phyloP scores from a whole-genome alignment of 2,113 vertebrate species.

The Phocoena sinus region DNA sequence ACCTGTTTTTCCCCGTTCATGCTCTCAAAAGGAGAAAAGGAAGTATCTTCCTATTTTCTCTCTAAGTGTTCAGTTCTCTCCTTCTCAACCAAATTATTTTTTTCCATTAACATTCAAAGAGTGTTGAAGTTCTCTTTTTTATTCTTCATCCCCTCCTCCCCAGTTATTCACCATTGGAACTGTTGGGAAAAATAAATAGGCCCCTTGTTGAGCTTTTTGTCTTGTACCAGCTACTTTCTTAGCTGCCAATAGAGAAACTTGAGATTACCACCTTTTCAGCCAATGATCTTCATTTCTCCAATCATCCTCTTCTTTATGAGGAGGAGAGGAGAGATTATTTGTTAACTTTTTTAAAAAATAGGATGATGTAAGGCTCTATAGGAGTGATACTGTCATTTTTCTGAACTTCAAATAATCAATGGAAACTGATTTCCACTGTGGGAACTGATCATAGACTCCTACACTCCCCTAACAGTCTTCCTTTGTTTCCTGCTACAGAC shows the following conservation, averaged over 20 bases:
- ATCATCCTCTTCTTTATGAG: not conserved
- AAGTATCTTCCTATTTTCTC: not conserved
- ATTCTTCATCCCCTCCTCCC: not conserved
- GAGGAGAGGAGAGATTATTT: not conserved
- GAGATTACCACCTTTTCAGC: not conserved
- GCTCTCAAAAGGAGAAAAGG: not conserved
- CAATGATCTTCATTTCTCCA: not conserved
- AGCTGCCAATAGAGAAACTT: not conserved
- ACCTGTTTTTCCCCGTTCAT: not conserved
- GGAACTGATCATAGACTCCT: not conserved
- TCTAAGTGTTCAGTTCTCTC: not conserved
- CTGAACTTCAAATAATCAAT: conserved; percentile 8
- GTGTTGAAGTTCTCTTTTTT: not conserved
- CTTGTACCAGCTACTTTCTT: not conserved
- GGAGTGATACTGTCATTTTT: not conserved
- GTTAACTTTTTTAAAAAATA: not conserved
- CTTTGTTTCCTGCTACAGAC: not conserved
- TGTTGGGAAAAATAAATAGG: not conserved
- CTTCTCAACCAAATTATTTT: not conserved
- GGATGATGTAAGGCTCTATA: not conserved
- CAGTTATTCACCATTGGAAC: not conserved
- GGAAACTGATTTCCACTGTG: not conserved
- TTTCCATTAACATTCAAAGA: not conserved
- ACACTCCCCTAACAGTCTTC: not conserved
- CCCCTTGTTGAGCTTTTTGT: not conserved